Conservation (phyloP, 2,888 invertebrate species). For the Sceliomorpha sp. region DNA sequence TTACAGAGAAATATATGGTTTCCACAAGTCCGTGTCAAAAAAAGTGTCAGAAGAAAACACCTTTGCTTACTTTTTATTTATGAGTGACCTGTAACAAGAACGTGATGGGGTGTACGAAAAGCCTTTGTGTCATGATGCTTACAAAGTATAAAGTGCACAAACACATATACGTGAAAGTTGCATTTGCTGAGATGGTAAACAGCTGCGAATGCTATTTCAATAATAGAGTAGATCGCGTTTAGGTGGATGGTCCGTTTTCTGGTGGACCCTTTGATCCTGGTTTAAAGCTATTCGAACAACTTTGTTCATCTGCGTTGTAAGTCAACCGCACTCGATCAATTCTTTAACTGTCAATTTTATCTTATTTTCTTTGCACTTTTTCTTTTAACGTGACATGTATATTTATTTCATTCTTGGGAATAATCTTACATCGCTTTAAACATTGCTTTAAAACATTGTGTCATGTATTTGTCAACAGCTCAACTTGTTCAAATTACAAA, state of each 20-base stretch:
- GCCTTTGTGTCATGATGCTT: conserved; percentile 2
- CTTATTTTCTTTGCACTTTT: conserved; percentile 1
- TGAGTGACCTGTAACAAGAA: conserved; percentile 1
- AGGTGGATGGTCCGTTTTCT: conserved; percentile 39
- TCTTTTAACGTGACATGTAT: not conserved
- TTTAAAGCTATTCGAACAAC: conserved; percentile 14
- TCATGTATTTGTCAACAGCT: no score
- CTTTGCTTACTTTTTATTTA: not conserved
- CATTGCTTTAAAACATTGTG: no score
- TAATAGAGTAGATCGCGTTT: conserved; percentile 66
- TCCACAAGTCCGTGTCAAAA: no score
- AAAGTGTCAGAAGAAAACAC: not conserved
- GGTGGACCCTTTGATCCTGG: conserved; percentile 61
- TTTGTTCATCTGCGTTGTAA: conserved; percentile 6
- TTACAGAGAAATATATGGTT: no score
- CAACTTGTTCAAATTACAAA: no score
- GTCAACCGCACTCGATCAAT: not conserved
- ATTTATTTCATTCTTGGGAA: no score
- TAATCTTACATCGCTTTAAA: no score
- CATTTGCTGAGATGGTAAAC: conserved; percentile 57
- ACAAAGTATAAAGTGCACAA: conserved; percentile 11
- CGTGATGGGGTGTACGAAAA: not conserved
- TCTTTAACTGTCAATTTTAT: not conserved
- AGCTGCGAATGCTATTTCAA: conserved; percentile 73
- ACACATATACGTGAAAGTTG: not conserved